Percentiles rank a stretch among this genome's conserved stretches.
These are phyloP conservation scores for Paradoxurus hermaphroditus DNA, from an alignment of 2,113 vertebrate species.

Conservation along the genomic window DNA sequence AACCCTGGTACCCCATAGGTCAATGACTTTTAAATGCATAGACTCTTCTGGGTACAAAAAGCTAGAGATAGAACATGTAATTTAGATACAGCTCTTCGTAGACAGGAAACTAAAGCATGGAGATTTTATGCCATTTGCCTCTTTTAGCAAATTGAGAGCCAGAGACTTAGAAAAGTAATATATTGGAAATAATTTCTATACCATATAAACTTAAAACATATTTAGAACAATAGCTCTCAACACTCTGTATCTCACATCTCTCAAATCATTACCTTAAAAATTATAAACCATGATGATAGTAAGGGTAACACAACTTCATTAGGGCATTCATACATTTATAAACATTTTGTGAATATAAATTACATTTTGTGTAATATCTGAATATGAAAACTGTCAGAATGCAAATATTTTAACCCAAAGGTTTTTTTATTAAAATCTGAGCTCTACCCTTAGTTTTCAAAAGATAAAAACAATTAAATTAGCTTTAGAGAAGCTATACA, in stretches of 20 bases:
- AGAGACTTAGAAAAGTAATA: background rate
- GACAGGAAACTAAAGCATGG: background rate
- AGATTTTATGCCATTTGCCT: background rate
- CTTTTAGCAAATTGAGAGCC: background rate
- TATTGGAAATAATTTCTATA: background rate
- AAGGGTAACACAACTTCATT: background rate
- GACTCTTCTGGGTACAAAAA: background rate
- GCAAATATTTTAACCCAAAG: background rate
- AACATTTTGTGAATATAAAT: background rate
- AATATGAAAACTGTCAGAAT: background rate
- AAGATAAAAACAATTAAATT: constrained; percentile 24
- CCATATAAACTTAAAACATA: constrained; percentile 4
- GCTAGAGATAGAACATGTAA: background rate
- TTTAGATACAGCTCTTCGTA: background rate
- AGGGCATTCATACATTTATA: background rate
- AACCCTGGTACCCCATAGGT: background rate
- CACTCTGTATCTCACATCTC: background rate
- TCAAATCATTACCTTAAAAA: background rate
- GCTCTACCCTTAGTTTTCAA: background rate
- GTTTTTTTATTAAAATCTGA: background rate
- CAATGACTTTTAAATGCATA: background rate
- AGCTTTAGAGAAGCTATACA: background rate
- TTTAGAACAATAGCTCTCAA: background rate
- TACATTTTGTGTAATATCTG: background rate
- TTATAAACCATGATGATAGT: background rate